Conservation (phyloP, 2,888 invertebrate species). For the Trissonchulus latispiculum region DNA sequence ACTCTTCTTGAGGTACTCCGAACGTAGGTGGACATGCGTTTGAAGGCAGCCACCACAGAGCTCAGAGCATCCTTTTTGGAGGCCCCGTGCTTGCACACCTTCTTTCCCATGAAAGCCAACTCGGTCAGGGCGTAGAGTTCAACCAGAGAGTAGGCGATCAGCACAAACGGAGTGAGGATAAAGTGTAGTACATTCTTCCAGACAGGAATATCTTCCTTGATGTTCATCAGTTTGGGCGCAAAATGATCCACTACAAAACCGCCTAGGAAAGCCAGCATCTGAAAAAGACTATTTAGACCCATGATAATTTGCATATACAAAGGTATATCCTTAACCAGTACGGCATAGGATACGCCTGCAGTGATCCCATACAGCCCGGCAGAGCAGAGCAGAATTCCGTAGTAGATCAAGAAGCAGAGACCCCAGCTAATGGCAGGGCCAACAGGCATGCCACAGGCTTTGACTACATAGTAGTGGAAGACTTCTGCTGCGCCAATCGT, state of each 20-base stretch:
- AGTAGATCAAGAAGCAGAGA: background rate
- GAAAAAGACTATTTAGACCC: background rate
- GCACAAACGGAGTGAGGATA: constrained; percentile 3
- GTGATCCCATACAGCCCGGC: background rate
- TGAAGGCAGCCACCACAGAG: constrained; percentile 14
- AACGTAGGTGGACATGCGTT: background rate
- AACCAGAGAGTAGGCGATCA: constrained; percentile 14
- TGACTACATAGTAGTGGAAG: constrained; percentile 39
- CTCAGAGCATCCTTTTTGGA: constrained; percentile 38
- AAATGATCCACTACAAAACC: background rate
- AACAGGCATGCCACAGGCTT: constrained; percentile 27
- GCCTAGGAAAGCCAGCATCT: background rate
- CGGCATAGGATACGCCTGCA: background rate
- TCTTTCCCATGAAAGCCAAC: constrained; percentile 35
- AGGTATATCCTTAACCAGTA: background rate
- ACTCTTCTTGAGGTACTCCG: background rate
- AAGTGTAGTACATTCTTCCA: background rate
- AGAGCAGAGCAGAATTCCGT: background rate
- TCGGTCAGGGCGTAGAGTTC: constrained; percentile 15
- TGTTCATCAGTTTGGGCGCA: background rate
- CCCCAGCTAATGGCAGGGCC: background rate
- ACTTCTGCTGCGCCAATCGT: constrained; percentile 39
- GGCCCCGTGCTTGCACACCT: constrained; percentile 36
- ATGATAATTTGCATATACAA: background rate
- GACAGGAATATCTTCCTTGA: background rate